A percentile compares a stretch with the other conserved stretches of the same genome.
These are phyloP conservation scores for Trachythela sp. DNA, from an alignment of 64 coral and sea anemone species.

Conservation along the genomic window DNA sequence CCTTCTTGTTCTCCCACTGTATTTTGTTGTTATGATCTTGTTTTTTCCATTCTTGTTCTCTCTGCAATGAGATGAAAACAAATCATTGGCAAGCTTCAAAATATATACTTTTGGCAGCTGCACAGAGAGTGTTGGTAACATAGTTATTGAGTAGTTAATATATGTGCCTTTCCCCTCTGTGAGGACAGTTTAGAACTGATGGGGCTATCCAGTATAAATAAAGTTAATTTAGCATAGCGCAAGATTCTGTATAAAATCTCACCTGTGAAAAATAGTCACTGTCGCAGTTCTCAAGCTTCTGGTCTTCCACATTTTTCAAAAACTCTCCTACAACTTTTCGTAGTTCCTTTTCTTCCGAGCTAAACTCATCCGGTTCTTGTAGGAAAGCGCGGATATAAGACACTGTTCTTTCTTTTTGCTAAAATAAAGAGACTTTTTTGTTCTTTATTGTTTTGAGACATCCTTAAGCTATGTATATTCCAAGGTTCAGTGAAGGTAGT, in stretches of 20 bases:
- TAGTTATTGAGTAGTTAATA: no score
- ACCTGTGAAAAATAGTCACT: not conserved
- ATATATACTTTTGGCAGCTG: not conserved
- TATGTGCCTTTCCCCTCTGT: no score
- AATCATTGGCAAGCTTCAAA: not conserved
- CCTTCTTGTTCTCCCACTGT: not conserved
- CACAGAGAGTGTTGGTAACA: not conserved
- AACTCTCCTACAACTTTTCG: not conserved
- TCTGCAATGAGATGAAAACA: not conserved
- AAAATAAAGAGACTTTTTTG: not conserved
- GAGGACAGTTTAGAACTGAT: no score
- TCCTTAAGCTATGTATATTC: no score
- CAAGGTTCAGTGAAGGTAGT: no score
- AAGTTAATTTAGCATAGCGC: no score
- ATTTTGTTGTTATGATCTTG: slow-evolving; percentile 1
- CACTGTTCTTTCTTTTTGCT: slow-evolving; percentile 15
- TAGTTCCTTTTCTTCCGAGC: not conserved
- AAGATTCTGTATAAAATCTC: not conserved
- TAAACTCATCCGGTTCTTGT: not conserved
- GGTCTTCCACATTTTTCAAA: slow-evolving; percentile 8
- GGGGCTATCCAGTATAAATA: no score
- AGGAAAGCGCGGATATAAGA: not conserved
- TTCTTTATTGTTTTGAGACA: not conserved
- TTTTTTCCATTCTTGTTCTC: not conserved
- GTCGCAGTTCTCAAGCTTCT: not conserved